These are phyloP conservation scores for Sipha maydis DNA, from an alignment of 2,888 invertebrate species.

Conservation along the genomic window DNA sequence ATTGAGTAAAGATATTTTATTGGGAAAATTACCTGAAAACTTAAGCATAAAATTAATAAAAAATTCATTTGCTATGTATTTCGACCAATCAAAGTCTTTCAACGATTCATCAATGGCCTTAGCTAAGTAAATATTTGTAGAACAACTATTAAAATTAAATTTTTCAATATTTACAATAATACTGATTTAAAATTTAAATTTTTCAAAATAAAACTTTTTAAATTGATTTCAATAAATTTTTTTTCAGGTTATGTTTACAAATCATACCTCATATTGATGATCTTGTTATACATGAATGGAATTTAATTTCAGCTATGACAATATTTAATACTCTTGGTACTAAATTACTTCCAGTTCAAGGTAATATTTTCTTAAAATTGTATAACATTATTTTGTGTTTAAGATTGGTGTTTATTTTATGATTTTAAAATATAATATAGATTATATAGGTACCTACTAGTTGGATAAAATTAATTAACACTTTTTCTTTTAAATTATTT, in stretches of 20 bases:
- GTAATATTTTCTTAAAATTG: not conserved
- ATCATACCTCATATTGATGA: conserved; percentile 46
- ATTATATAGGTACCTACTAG: too few relatives aligned
- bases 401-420: too few relatives aligned
- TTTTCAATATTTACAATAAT: not conserved
- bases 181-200: too few relatives aligned
- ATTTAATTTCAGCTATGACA: conserved; percentile 60
- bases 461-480: too few relatives aligned
- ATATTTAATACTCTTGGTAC: conserved; percentile 53
- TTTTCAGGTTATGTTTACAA: conserved; percentile 53
- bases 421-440: too few relatives aligned
- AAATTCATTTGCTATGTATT: conserved; percentile 45
- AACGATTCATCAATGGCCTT: conserved; percentile 50
- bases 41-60: conserved; percentile 37
- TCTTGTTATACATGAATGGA: conserved; percentile 38
- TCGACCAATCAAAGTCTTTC: conserved; percentile 55
- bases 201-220: not conserved
- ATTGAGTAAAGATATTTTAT: conserved; percentile 51
- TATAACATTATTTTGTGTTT: not conserved
- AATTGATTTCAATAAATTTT: not conserved
- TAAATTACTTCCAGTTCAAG: conserved; percentile 57
- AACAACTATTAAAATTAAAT: not conserved
- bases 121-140: conserved; percentile 37
- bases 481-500: too few relatives aligned
- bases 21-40: conserved; percentile 22